Conservation (phyloP, 1,140 invertebrate species). For the Caenorhabditis briggsae region DNA sequence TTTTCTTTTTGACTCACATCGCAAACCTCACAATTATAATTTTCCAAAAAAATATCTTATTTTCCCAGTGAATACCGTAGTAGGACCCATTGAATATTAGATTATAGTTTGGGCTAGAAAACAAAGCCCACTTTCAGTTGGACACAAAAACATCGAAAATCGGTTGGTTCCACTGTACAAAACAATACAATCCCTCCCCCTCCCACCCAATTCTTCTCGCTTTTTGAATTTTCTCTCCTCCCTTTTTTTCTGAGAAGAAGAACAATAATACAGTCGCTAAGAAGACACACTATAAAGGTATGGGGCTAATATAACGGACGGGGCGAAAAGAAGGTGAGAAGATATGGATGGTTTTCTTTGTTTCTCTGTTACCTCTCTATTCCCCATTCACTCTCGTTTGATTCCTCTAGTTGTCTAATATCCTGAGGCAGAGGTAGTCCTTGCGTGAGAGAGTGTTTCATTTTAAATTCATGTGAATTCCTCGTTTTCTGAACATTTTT, state of each 20-base stretch:
- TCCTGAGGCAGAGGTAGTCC: not conserved
- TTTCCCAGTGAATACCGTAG: not conserved
- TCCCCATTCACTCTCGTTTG: not conserved
- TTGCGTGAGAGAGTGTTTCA: not conserved
- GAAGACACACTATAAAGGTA: conserved; percentile 3
- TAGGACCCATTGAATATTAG: not conserved
- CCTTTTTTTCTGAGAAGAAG: not conserved
- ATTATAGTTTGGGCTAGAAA: not conserved
- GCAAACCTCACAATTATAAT: not conserved
- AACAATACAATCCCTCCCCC: conserved; percentile 1
- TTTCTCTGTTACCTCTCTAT: not conserved
- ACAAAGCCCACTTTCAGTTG: not conserved
- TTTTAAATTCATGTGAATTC: conserved; percentile 27
- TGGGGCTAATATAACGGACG: conserved; percentile 31
- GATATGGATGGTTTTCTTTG: not conserved
- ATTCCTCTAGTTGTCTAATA: conserved; percentile 45
- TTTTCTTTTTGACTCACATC: conserved; percentile 32
- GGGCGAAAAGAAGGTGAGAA: conserved; percentile 43
- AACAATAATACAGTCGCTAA: not conserved
- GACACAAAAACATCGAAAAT: not conserved
- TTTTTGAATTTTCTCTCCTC: not conserved
- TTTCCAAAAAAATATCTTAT: not conserved
- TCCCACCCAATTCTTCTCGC: not conserved
- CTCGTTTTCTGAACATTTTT: not conserved
- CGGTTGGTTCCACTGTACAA: conserved; percentile 45